Evolutionary conservation across 1,140 invertebrate genomes (phyloP).

Genomic region (Muscidifurax raptorellus): DNA sequence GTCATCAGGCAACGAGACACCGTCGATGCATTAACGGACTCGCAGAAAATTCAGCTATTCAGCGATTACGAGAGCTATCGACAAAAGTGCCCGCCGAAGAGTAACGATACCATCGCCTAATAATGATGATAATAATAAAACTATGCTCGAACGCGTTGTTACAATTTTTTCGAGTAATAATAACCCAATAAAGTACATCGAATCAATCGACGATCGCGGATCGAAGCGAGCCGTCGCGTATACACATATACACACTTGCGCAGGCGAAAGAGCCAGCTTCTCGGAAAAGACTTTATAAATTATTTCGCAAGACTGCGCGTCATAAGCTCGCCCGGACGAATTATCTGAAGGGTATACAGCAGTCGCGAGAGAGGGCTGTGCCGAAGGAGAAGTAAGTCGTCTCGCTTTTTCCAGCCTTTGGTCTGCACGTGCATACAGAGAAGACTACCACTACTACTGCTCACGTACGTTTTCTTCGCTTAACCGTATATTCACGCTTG

Average conservation of each 20-base stretch:
- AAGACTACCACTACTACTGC: background rate
- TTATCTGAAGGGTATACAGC: background rate
- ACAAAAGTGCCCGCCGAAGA: background rate
- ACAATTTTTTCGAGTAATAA: too few relatives aligned
- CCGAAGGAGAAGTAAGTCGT: background rate
- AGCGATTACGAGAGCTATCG: background rate
- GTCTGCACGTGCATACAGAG: background rate
- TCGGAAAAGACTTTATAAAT: background rate
- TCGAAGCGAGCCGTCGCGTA: too few relatives aligned
- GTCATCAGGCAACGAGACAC: background rate
- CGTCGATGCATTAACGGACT: background rate
- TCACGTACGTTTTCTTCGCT: background rate
- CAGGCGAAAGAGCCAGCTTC: too few relatives aligned
- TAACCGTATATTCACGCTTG: background rate
- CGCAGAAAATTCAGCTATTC: background rate
- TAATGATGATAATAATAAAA: too few relatives aligned
- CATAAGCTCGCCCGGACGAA: background rate
- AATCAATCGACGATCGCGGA: too few relatives aligned
- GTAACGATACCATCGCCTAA: too few relatives aligned
- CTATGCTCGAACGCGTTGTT: too few relatives aligned
- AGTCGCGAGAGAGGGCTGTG: background rate
- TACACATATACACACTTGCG: too few relatives aligned
- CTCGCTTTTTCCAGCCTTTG: background rate
- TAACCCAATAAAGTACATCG: too few relatives aligned
- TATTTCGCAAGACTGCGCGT: slow-evolving; percentile 8